These are phyloP conservation scores for Thamnophis elegans DNA, from an alignment of 2,797 vertebrate species.

Conservation along the genomic window DNA sequence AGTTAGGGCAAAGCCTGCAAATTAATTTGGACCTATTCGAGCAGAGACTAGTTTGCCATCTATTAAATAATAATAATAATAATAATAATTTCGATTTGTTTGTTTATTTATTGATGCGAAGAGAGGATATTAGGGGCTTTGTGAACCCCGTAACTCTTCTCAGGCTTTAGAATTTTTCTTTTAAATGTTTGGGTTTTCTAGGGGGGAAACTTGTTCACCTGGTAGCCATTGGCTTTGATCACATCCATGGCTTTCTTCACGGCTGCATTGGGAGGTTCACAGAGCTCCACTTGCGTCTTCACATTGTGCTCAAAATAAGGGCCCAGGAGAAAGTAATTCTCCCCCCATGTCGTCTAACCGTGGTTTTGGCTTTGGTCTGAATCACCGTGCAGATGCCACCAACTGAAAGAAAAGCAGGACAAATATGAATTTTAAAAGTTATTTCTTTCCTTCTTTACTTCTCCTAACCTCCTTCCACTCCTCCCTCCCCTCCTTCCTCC, in stretches of 20 bases:
- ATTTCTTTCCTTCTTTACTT: background rate
- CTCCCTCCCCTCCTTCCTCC: background rate
- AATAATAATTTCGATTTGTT: background rate
- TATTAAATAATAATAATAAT: background rate
- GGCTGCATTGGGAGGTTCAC: conserved; percentile 77
- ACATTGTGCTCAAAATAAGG: conserved; percentile 93
- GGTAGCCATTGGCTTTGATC: conserved; percentile 83
- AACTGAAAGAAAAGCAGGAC: conserved; percentile 73
- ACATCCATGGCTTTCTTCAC: conserved; percentile 83
- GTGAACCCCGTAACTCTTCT: background rate
- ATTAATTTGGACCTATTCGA: no score
- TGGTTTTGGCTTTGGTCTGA: conserved; percentile 94
- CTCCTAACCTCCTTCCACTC: background rate
- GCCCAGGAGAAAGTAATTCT: conserved; percentile 91
- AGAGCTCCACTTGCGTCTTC: conserved; percentile 91
- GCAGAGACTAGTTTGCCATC: background rate
- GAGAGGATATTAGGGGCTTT: background rate
- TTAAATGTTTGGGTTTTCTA: background rate
- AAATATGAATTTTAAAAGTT: background rate
- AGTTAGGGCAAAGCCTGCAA: background rate
- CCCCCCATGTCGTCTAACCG: conserved; percentile 90
- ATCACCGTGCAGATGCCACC: conserved; percentile 97
- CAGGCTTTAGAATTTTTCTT: background rate
- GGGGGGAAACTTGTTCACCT: conserved; percentile 74
- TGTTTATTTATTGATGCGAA: background rate